phyloP scores from a whole-genome alignment of 2,113 vertebrate species.

The Macquaria ambigua region DNA sequence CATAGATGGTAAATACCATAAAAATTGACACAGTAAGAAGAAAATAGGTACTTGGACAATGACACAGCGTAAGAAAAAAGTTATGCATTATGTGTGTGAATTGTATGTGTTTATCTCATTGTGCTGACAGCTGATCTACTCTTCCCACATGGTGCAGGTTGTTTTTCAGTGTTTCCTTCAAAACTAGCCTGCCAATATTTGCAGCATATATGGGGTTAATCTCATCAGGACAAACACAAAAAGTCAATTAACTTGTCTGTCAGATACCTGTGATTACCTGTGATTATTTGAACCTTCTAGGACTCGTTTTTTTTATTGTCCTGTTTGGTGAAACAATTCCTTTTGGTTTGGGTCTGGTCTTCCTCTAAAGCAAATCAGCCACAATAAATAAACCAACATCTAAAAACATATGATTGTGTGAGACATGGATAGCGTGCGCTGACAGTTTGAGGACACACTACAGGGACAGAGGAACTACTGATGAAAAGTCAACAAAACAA shows the following conservation, averaged over 20 bases:
- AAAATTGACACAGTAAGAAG: conserved; percentile 22
- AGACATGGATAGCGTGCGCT: conserved; percentile 14
- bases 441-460: conserved; percentile 29
- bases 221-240: conserved; percentile 34
- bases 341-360: conserved; percentile 13
- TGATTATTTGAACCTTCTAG: conserved; percentile 5
- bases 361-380: conserved; percentile 15
- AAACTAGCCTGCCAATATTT: conserved; percentile 8
- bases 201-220: conserved; percentile 6
- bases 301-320: not conserved
- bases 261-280: conserved; percentile 31
- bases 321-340: conserved; percentile 7
- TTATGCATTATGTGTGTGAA: not conserved
- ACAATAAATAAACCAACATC: conserved; percentile 20
- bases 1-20: conserved; percentile 47
- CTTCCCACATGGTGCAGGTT: not conserved
- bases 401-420: conserved; percentile 5
- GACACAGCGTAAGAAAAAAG: conserved; percentile 7
- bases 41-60: conserved; percentile 16
- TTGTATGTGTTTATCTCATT: conserved; percentile 27
- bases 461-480: conserved; percentile 28
- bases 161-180: not conserved
- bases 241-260: conserved; percentile 36
- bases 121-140: conserved; percentile 28
- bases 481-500: conserved; percentile 56